Conservation (phyloP, 2,113 vertebrate species). For the Malaclemys terrapin region DNA sequence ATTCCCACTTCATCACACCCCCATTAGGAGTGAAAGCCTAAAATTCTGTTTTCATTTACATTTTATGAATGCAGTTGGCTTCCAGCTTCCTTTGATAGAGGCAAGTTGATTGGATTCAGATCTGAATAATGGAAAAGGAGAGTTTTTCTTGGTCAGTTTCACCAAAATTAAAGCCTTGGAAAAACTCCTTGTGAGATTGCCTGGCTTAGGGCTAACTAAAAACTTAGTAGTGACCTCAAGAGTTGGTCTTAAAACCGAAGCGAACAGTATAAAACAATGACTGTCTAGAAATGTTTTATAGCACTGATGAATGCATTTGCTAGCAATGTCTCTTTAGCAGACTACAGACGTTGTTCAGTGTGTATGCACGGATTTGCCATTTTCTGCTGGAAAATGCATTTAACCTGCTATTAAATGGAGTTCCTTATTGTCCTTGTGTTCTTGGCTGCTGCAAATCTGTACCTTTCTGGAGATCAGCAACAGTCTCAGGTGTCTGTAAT, state of each 20-base stretch:
- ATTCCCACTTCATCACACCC: not conserved
- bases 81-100: slow-evolving; percentile 42
- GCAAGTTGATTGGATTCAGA: slow-evolving; percentile 14
- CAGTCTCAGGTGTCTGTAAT: not conserved
- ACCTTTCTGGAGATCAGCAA: not conserved
- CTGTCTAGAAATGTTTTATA: not conserved
- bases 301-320: not conserved
- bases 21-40: not conserved
- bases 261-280: not conserved
- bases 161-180: not conserved
- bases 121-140: not conserved
- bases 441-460: not conserved
- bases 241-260: not conserved
- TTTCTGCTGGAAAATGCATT: not conserved
- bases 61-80: not conserved
- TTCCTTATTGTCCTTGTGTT: not conserved
- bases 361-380: not conserved
- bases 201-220: not conserved
- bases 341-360: not conserved
- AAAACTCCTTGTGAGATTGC: not conserved
- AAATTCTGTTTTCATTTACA: slow-evolving; percentile 34
- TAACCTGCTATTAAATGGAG: not conserved
- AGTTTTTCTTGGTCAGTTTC: not conserved
- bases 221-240: not conserved
- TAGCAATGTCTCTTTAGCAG: not conserved